These are phyloP conservation scores for Danio rerio DNA, from an alignment of 2,113 vertebrate species.

Conservation along the genomic window GRCz12tu NC_133191.1:26402501-26403000, in stretches of 20 bases:
- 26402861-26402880: neutral
- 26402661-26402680: neutral
- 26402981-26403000: too few relatives aligned
- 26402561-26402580: too few relatives aligned
- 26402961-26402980: neutral
- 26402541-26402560: too few relatives aligned
- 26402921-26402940: neutral
- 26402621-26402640: neutral
- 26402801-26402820: neutral
- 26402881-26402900: neutral
- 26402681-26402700: constrained; percentile 18
- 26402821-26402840: too few relatives aligned
- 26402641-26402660: neutral
- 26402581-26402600: neutral
- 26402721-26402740: constrained; percentile 24
- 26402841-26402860: too few relatives aligned
- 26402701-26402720: constrained; percentile 39
- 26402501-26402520: constrained; percentile 37
- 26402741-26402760: constrained; percentile 26
- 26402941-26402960: neutral
- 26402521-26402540: constrained; percentile 20
- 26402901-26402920: too few relatives aligned
- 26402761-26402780: neutral
- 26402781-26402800: too few relatives aligned
- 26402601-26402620: neutral